These are phyloP conservation scores for Nephrotoma appendiculata DNA, from an alignment of 2,888 invertebrate species.

Conservation along the genomic window DNA sequence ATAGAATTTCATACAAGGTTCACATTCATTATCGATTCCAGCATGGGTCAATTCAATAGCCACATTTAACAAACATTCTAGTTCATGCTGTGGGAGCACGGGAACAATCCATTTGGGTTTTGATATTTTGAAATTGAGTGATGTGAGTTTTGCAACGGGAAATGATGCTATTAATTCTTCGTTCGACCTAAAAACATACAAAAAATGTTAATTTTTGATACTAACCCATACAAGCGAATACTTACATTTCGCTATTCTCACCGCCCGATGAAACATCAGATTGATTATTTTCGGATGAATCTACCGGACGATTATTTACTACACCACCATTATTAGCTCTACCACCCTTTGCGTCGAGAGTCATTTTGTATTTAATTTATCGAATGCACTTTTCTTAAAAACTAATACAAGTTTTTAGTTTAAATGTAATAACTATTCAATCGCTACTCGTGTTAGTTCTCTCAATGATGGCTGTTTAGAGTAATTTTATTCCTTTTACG, in stretches of 20 bases:
- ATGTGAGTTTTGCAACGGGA: conserved; percentile 73
- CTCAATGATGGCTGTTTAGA: not conserved
- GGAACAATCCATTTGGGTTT: conserved; percentile 95
- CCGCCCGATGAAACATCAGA: conserved; percentile 16
- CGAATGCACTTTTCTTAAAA: not conserved
- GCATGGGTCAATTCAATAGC: conserved; percentile 75
- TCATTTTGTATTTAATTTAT: conserved; percentile 19
- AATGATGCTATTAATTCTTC: conserved; percentile 40
- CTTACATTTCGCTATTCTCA: conserved; percentile 14
- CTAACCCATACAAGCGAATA: not conserved
- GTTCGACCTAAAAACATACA: conserved; percentile 20
- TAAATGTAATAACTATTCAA: not conserved
- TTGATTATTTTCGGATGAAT: conserved; percentile 14
- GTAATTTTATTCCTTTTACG: not conserved
- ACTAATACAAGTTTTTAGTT: not conserved
- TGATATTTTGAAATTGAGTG: conserved; percentile 91
- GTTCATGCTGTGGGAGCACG: conserved; percentile 88
- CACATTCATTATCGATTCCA: conserved; percentile 76
- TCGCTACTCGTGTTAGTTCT: not conserved
- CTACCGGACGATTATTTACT: conserved; percentile 12
- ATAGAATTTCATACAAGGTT: conserved; percentile 88
- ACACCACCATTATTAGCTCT: conserved; percentile 12
- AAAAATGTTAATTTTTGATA: conserved; percentile 9
- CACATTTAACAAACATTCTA: conserved; percentile 80
- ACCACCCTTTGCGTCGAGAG: conserved; percentile 29